phyloP scores from a whole-genome alignment of 23 tunicate genomes.

The Ciona savignyi region DNA sequence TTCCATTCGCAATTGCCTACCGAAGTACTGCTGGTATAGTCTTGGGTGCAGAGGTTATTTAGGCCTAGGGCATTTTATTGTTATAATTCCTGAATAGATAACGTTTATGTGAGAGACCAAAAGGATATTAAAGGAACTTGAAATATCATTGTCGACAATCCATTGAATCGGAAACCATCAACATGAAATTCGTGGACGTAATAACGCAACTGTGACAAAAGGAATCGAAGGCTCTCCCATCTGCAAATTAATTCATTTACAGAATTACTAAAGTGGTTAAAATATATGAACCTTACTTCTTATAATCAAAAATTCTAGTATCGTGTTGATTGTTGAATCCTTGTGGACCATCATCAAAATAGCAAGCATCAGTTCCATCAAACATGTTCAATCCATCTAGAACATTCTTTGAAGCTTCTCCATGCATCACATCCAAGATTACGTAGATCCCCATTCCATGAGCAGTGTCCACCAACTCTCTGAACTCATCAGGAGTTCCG shows the following conservation, averaged over 20 bases:
- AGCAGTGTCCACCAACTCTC: conserved; percentile 58
- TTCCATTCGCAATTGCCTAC: conserved; percentile 69
- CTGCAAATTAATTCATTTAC: no score
- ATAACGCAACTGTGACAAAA: conserved; percentile 59
- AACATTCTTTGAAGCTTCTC: conserved; percentile 62
- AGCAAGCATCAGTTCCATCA: conserved; percentile 69
- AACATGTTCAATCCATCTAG: conserved; percentile 68
- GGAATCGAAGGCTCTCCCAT: conserved; percentile 81
- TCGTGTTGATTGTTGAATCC: conserved; percentile 3
- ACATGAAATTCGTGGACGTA: conserved; percentile 56
- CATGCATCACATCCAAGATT: conserved; percentile 62
- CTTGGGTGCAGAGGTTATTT: no score
- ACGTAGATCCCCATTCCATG: conserved; percentile 75
- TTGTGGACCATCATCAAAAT: conserved; percentile 36
- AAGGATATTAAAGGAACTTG: no score
- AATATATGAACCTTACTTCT: conserved; percentile 13
- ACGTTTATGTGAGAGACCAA: no score
- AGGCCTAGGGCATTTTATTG: no score
- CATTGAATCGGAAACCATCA: conserved; percentile 91
- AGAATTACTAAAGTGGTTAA: no score
- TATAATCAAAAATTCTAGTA: conserved; percentile 17
- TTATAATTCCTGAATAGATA: no score
- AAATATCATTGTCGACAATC: conserved; percentile 74
- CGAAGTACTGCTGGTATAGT: conserved; percentile 90
- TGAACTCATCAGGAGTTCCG: conserved; percentile 82